Conservation (phyloP, 2,888 invertebrate genomes). For the Cabera pusaria region DNA sequence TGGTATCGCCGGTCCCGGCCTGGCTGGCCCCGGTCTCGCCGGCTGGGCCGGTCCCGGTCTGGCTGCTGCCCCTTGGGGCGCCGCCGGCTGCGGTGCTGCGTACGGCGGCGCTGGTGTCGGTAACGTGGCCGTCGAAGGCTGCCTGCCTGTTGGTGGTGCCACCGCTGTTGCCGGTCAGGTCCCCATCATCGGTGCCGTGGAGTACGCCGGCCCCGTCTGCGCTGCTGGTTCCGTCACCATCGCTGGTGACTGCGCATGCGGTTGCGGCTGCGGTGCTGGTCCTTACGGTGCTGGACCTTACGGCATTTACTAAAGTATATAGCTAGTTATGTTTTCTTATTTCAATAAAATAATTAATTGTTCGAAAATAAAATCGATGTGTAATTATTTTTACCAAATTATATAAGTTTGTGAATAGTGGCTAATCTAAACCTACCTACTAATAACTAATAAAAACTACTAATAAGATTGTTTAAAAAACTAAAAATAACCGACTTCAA, state of each 20-base stretch:
- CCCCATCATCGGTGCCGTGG: constrained; percentile 43
- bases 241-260: constrained; percentile 37
- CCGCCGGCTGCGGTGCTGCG: background rate
- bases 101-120: constrained; percentile 30
- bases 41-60: constrained; percentile 1
- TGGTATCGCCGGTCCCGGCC: constrained; percentile 2
- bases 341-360: too few relatives aligned
- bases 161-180: constrained; percentile 41
- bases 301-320: constrained; percentile 2
- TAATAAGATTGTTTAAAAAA: too few relatives aligned
- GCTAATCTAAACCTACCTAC: too few relatives aligned
- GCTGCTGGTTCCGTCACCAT: constrained; percentile 42
- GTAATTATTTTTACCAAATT: too few relatives aligned
- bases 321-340: too few relatives aligned
- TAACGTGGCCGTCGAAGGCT: constrained; percentile 34
- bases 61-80: background rate
- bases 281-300: background rate
- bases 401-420: too few relatives aligned
- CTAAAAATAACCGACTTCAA: too few relatives aligned
- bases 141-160: constrained; percentile 38
- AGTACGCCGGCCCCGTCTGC: constrained; percentile 41
- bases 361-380: too few relatives aligned
- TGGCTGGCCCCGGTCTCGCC: background rate
- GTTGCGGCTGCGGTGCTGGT: constrained; percentile 17
- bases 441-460: too few relatives aligned